Conservation (phyloP, 2,797 vertebrate genomes). For the Nasua narica region DNA sequence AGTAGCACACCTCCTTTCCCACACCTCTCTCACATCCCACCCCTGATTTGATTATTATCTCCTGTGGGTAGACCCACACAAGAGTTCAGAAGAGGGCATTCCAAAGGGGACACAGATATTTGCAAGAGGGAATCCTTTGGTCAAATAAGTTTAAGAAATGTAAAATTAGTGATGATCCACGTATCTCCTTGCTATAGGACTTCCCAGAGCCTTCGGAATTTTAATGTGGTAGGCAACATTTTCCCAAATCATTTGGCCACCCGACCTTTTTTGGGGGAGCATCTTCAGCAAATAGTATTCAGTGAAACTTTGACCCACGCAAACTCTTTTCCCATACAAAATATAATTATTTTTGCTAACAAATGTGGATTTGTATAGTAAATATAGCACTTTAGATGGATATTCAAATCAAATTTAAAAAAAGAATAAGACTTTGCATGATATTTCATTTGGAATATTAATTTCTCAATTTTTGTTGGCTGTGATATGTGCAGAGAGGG, state of each 20-base stretch:
- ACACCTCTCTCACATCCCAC: not conserved
- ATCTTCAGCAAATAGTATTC: not conserved
- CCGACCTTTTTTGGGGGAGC: not conserved
- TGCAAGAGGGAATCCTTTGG: not conserved
- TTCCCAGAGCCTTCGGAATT: not conserved
- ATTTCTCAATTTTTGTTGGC: slow-evolving; percentile 47
- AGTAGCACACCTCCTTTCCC: rapidly evolving
- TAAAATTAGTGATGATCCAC: not conserved
- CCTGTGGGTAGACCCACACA: not conserved
- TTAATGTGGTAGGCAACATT: not conserved
- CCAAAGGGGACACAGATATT: not conserved
- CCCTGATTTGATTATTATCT: not conserved
- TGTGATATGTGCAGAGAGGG: not conserved
- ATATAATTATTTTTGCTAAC: slow-evolving; percentile 15
- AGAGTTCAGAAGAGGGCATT: not conserved
- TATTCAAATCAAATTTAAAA: slow-evolving; percentile 32
- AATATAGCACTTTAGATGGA: slow-evolving; percentile 31
- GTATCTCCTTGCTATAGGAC: not conserved
- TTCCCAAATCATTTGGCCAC: not conserved
- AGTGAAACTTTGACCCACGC: not conserved
- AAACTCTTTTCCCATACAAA: not conserved
- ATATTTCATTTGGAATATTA: slow-evolving; percentile 37
- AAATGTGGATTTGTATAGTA: not conserved
- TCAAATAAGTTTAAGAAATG: not conserved
- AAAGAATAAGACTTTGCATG: not conserved